Percentiles rank a stretch among this genome's conserved stretches.
phyloP scores from a whole-genome alignment of 2,113 vertebrate genomes.

The Gasterosteus nipponicus region DNA sequence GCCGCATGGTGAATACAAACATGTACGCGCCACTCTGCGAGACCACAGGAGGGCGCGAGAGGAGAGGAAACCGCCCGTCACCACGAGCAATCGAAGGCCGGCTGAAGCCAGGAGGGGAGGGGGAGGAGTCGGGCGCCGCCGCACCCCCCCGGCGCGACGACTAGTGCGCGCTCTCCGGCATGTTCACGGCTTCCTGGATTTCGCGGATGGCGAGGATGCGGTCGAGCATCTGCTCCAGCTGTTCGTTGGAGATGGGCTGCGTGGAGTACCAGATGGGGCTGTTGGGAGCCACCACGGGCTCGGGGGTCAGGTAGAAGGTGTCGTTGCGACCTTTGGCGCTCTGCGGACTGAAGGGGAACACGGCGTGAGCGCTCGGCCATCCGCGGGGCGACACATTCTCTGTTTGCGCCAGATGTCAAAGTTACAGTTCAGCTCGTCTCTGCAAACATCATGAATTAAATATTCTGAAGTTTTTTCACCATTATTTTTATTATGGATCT shows the following conservation, averaged over 20 bases:
- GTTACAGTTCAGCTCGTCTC: neutral
- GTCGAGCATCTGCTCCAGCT: slow-evolving; percentile 98
- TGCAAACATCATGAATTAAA: neutral
- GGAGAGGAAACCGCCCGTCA: slow-evolving; percentile 52
- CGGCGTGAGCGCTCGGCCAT: neutral
- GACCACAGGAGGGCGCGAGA: slow-evolving; percentile 48
- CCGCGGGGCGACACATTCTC: neutral
- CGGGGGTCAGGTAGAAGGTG: slow-evolving; percentile 99
- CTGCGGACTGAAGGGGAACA: slow-evolving; percentile 88
- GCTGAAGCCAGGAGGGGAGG: slow-evolving; percentile 43
- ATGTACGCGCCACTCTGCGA: slow-evolving; percentile 64
- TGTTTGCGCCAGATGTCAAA: slow-evolving; percentile 1
- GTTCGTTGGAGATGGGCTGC: slow-evolving; percentile 95
- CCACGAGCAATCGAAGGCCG: slow-evolving; percentile 62
- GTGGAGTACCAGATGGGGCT: slow-evolving; percentile 99
- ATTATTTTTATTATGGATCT: neutral
- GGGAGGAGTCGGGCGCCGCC: too few species aligned
- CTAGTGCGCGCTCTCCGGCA: slow-evolving; percentile 89
- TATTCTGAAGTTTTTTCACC: neutral
- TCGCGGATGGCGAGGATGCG: slow-evolving; percentile 97
- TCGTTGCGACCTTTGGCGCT: slow-evolving; percentile 99
- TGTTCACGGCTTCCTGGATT: slow-evolving; percentile 95
- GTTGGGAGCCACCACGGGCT: slow-evolving; percentile 98
- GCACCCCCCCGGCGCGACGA: slow-evolving; percentile 49
- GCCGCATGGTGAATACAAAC: slow-evolving; percentile 56